These are phyloP conservation scores for Xanthia icteritia DNA, from an alignment of 2,888 invertebrate genomes.

Conservation along the genomic window DNA sequence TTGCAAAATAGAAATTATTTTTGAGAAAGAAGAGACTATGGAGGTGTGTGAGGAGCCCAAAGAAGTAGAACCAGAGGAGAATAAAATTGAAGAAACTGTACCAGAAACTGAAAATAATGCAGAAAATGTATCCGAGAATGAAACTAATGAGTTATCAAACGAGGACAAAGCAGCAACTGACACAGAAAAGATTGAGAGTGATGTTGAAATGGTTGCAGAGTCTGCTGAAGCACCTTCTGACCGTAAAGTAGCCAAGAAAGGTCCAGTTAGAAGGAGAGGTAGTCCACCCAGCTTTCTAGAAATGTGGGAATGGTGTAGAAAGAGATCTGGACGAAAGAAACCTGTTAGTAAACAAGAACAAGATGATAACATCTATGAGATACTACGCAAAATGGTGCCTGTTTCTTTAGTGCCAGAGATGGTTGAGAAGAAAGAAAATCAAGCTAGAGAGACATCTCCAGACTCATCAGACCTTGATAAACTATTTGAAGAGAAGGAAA, in stretches of 20 bases:
- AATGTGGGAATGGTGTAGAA: slow-evolving; percentile 94
- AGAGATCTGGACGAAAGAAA: slow-evolving; percentile 88
- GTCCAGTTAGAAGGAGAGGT: slow-evolving; percentile 91
- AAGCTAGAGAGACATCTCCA: slow-evolving; percentile 90
- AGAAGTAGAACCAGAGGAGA: slow-evolving; percentile 76
- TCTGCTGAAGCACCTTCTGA: slow-evolving; percentile 75
- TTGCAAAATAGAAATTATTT: slow-evolving; percentile 82
- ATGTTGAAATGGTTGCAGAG: slow-evolving; percentile 77
- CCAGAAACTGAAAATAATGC: slow-evolving; percentile 76
- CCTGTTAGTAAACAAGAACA: slow-evolving; percentile 73
- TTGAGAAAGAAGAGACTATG: slow-evolving; percentile 79
- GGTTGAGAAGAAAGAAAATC: slow-evolving; percentile 82
- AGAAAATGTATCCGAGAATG: slow-evolving; percentile 81
- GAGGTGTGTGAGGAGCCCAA: slow-evolving; percentile 82
- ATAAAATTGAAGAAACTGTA: slow-evolving; percentile 71
- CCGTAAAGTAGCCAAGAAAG: slow-evolving; percentile 86
- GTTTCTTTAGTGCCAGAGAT: slow-evolving; percentile 88
- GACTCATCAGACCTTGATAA: slow-evolving; percentile 92
- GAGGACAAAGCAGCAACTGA: slow-evolving; percentile 84
- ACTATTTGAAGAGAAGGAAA: slow-evolving; percentile 89
- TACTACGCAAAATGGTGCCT: slow-evolving; percentile 92
- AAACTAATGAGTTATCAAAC: slow-evolving; percentile 85
- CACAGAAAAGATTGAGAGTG: slow-evolving; percentile 82
- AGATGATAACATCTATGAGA: slow-evolving; percentile 92
- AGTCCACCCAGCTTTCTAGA: slow-evolving; percentile 93